Percentiles rank a stretch among this genome's conserved stretches.
Evolutionary conservation across 2,888 invertebrate species (phyloP).

Genomic region (Periphyllus acericola): DNA sequence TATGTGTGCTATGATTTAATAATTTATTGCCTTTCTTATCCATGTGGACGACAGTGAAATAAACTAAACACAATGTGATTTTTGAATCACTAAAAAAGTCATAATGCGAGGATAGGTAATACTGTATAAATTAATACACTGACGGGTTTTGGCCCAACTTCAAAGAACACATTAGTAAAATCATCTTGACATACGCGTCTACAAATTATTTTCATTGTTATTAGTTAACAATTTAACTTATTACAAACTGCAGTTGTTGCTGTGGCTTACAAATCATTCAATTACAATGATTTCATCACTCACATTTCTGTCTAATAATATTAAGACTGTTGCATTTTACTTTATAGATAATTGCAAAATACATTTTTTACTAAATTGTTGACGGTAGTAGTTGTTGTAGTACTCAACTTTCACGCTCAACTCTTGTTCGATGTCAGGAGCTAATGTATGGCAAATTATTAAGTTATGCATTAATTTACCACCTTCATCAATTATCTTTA

Average conservation of each 20-base stretch:
- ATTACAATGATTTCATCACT: background rate
- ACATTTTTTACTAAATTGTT: no score
- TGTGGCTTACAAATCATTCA: background rate
- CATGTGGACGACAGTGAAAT: no score
- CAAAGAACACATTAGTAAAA: slow-evolving; percentile 8
- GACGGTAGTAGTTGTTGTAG: no score
- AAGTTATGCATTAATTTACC: background rate
- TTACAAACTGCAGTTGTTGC: background rate
- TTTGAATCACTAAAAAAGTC: no score
- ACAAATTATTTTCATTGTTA: slow-evolving; percentile 15
- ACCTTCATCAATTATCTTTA: background rate
- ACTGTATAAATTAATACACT: background rate
- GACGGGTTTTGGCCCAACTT: slow-evolving; percentile 26
- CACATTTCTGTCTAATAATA: background rate
- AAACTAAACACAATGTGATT: no score
- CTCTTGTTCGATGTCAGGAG: no score
- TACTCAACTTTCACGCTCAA: no score
- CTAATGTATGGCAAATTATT: no score
- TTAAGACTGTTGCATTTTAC: background rate
- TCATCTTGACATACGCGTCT: background rate
- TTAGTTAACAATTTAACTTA: no score
- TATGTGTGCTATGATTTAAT: no score
- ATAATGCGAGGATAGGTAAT: background rate
- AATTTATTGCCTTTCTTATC: no score
- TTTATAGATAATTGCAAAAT: no score